phyloP scores from a whole-genome alignment of 2,797 vertebrate species.

The Sebastes matsubarae region DNA sequence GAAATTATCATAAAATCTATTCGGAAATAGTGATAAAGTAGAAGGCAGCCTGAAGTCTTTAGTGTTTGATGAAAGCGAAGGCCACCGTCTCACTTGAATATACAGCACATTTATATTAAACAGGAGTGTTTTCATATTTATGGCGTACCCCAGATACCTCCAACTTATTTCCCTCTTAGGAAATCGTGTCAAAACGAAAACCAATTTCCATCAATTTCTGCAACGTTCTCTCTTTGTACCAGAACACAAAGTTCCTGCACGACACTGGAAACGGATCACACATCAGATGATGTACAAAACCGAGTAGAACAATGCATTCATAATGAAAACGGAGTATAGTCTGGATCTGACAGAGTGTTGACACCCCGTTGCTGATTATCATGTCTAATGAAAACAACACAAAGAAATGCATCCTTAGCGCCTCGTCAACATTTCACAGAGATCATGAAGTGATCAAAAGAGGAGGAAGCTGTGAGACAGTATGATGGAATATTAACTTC shows the following conservation, averaged over 20 bases:
- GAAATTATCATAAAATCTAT: conserved; percentile 18
- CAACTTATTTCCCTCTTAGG: neutral
- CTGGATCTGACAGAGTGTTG: neutral
- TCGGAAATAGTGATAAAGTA: neutral
- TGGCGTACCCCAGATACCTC: neutral
- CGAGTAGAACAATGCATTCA: neutral
- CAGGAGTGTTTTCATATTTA: neutral
- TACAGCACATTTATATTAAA: neutral
- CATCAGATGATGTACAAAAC: neutral
- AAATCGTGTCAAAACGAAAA: neutral
- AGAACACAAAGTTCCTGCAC: neutral
- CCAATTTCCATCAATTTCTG: neutral
- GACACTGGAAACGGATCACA: neutral
- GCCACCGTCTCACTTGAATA: neutral
- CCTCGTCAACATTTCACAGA: neutral
- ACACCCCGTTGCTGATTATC: neutral
- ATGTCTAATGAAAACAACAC: neutral
- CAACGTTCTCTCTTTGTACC: neutral
- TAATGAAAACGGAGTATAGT: neutral
- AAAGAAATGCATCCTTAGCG: neutral
- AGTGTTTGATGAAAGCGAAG: neutral
- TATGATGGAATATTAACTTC: neutral
- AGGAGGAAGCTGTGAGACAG: neutral
- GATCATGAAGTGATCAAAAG: neutral
- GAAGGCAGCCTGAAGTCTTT: neutral